Evolutionary conservation across 1,140 invertebrate species (phyloP), one percentile per base, ranked within the genome.

Genomic region (Kradibia gibbosae): DNA sequence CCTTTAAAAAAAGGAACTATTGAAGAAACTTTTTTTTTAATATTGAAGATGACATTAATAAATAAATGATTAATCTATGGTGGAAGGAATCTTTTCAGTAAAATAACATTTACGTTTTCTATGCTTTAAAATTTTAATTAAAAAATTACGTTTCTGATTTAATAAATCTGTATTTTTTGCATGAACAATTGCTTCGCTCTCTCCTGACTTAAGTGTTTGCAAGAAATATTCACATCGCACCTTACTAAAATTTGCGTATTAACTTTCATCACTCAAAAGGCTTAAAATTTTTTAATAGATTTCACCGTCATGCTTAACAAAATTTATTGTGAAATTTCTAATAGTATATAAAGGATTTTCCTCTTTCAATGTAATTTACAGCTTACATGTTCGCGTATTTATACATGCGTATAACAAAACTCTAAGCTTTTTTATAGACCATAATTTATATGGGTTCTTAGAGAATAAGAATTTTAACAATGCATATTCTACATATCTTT

Each of bases 261-360:
- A 53, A 73, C 71, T 73, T 73, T 73, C 42, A 13, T 25, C 25
- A 48, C 42, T 48, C 70, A 17, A 72, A 28, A 39, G 8, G 48
- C 70, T 50, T 72, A n/a, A 28, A 72, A 28, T 5, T 28, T 8
- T 50, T 50, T 48, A 60, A 76, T 55, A 65, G 36, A 45, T 77
- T 65, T 77, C 60, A 53, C 48, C 45, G 62, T 45, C 62, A 57
- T 71, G 73, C 13, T 57, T 57, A 53, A 57, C 34, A 57, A 25
- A 77, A 67, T 70, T 78, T 79, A 72, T 81, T 73, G 72, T 53
- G 3, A 57, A 39, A 75, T 74, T 81, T 75, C 62, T 75, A 81
- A 81, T 70, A 45, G 22, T 71, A 42, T 22, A 31, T 28, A 53
- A 79, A 71, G 50, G 60, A 79, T 36, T 57, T 60, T 62, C 72